Evolutionary conservation across 2,797 vertebrate species (phyloP), one percentile per base, ranked within the genome.

Genomic region (Brotula barbata): DNA sequence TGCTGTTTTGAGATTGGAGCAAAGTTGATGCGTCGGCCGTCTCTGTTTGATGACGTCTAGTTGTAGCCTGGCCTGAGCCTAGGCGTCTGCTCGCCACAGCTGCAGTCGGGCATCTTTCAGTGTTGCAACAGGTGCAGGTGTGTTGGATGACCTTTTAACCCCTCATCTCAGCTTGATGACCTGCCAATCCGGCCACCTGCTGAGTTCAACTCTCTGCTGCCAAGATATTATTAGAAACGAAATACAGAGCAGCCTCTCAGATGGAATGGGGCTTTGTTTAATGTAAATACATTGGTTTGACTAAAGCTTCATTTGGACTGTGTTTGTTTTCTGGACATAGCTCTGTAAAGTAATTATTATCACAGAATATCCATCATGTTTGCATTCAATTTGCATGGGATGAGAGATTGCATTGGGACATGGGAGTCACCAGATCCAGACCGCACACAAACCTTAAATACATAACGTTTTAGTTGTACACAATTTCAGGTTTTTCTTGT

Each of bases 41-140:
- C 42, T 69, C 33, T 3, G n/a, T 37, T 76, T 51, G 40, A 64
- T 49, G 8, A 52, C 50, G 42, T 68, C 53, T 47, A 49, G 58
- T 50, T 58, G 47, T 55, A 82, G 60, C 16, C 39, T 22, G n/a
- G 47, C 52, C 53, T 2, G 1, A 60, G 51, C 25, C 14, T 0
- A 12, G 12, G 39, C 25, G 55, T 19, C 36, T 49, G 53, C 47
- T 7, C 13, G 56, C 28, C 20, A 50, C 80, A 85, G 85, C 85
- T 87, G 86, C 64, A 78, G 64, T 33, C 16, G 6, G 60, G 41
- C 36, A 46, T 81, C 72, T 80, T 62, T 81, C 70, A 46, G 56
- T 58, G 50, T 23, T 43, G 64, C 20, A 48, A 85, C 82, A 84
- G 81, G 68, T 86, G 85, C 73, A 81, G 68, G 72, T 79, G 70